Percentiles rank a stretch among this genome's conserved stretches.
Evolutionary conservation across 2,113 vertebrate species (phyloP).

Genomic region (Perca flavescens): DNA sequence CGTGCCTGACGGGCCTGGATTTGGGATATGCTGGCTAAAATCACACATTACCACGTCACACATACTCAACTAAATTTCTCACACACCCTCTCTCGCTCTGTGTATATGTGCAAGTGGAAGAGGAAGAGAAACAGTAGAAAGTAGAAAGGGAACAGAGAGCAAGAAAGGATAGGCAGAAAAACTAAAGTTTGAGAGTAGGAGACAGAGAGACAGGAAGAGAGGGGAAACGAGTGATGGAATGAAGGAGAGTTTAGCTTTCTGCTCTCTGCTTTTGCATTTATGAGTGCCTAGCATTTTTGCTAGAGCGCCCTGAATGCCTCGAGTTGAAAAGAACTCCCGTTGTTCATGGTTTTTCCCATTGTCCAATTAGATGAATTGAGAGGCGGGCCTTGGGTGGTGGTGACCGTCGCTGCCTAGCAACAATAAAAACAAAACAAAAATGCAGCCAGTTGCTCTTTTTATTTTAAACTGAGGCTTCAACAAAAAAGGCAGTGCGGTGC

Average conservation of each 20-base stretch:
- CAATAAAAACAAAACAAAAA: too few species aligned
- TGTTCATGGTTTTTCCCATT: too few species aligned
- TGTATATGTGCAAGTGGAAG: neutral
- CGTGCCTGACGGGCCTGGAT: slow-evolving; percentile 50
- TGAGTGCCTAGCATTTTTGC: too few species aligned
- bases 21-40: slow-evolving; percentile 45
- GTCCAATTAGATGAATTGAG: too few species aligned
- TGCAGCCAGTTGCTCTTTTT: too few species aligned
- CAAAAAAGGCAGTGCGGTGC: too few species aligned
- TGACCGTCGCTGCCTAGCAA: too few species aligned
- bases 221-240: slow-evolving; percentile 32
- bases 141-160: neutral
- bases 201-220: neutral
- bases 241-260: neutral
- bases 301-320: too few species aligned
- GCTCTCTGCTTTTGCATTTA: too few species aligned
- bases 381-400: too few species aligned
- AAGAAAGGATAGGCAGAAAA: neutral
- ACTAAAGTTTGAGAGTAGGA: neutral
- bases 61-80: slow-evolving; percentile 19
- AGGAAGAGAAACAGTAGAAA: neutral
- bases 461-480: too few species aligned
- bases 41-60: slow-evolving; percentile 45
- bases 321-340: too few species aligned
- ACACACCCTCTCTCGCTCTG: slow-evolving; percentile 1